Conservation (phyloP, 1,140 invertebrate species). For the Platorchestia sp. region DNA sequence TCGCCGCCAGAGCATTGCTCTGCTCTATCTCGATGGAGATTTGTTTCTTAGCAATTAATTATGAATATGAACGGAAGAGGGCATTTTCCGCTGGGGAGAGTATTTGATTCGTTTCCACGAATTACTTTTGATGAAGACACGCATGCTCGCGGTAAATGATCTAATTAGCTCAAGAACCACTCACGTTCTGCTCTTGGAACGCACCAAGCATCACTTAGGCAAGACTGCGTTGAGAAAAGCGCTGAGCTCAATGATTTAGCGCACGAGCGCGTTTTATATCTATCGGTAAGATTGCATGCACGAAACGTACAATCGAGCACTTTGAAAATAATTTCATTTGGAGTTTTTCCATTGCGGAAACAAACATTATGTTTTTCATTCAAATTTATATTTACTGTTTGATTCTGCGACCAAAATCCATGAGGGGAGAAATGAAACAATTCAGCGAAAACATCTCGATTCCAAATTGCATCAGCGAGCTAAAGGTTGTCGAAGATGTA, state of each 20-base stretch:
- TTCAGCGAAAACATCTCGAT: neutral
- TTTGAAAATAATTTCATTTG: neutral
- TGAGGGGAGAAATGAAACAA: neutral
- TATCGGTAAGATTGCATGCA: neutral
- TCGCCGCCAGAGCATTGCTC: neutral
- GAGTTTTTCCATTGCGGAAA: neutral
- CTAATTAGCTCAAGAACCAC: neutral
- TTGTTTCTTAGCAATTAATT: neutral
- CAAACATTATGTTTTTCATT: neutral
- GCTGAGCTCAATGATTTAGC: neutral
- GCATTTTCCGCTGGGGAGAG: neutral
- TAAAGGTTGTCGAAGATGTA: neutral
- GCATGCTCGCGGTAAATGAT: neutral
- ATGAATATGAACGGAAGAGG: neutral
- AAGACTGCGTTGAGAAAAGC: neutral
- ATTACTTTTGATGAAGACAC: neutral
- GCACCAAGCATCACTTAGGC: neutral
- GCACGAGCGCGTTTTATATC: neutral
- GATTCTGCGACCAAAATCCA: neutral
- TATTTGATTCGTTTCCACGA: neutral
- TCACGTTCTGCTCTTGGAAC: neutral
- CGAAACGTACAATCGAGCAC: neutral
- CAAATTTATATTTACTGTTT: neutral
- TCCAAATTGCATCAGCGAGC: neutral
- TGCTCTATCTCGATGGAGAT: neutral